Evolutionary conservation across 2,888 invertebrate species (phyloP).

Genomic region (Achlya flavicornis): DNA sequence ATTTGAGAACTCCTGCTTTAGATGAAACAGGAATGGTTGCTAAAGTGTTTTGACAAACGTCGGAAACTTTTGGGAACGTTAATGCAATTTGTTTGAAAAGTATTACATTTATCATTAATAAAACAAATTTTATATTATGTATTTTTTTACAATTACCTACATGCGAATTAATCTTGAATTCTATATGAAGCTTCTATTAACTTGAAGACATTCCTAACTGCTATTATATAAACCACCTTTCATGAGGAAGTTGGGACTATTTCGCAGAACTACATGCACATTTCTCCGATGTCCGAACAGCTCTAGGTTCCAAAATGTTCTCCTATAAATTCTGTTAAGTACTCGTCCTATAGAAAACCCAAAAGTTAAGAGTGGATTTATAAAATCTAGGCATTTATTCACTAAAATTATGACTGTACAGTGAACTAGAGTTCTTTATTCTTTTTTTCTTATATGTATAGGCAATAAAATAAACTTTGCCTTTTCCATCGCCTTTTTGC

Average conservation of each 20-base stretch:
- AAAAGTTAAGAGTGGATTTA: too few relatives aligned
- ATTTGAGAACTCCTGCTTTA: too few relatives aligned
- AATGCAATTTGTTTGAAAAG: constrained; percentile 5
- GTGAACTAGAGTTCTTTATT: too few relatives aligned
- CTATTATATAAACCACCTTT: not conserved
- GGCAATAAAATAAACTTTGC: not conserved
- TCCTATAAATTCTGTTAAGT: not conserved
- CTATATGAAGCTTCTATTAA: not conserved
- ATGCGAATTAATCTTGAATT: too few relatives aligned
- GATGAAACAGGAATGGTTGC: not conserved
- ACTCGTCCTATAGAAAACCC: not conserved
- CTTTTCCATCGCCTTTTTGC: not conserved
- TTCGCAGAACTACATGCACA: not conserved
- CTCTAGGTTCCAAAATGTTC: not conserved
- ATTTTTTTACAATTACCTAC: too few relatives aligned
- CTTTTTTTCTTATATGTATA: not conserved
- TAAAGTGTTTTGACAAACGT: not conserved
- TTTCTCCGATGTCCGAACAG: not conserved
- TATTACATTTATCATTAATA: not conserved
- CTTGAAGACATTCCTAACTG: not conserved
- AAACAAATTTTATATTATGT: not conserved
- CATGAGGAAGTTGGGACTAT: not conserved
- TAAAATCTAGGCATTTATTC: too few relatives aligned
- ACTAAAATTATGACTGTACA: too few relatives aligned
- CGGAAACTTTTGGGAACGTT: not conserved